A percentile compares a stretch with the other conserved stretches of the same genome.
Evolutionary conservation across 2,888 invertebrate species (phyloP).

Genomic region (Deilephila elpenor): DNA sequence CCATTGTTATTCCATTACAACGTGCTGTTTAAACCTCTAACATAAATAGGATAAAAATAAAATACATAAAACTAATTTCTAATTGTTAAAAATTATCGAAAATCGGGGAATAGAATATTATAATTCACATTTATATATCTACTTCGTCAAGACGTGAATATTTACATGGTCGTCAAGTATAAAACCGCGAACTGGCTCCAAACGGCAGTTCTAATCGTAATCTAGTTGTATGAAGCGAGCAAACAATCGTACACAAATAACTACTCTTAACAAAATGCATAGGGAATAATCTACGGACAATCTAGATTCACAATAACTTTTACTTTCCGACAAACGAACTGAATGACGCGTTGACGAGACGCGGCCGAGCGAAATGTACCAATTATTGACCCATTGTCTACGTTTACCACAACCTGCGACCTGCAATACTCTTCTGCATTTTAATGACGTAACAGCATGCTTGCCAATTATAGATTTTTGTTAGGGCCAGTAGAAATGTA

Average conservation of each 20-base stretch:
- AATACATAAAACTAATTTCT: slow-evolving; percentile 60
- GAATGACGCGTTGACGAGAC: slow-evolving; percentile 11
- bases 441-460: neutral
- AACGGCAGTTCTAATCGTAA: slow-evolving; percentile 9
- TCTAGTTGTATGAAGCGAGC: slow-evolving; percentile 47
- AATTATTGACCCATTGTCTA: neutral
- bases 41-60: slow-evolving; percentile 67
- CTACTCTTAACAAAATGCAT: slow-evolving; percentile 64
- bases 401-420: neutral
- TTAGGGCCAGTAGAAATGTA: neutral
- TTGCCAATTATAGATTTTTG: neutral
- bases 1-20: slow-evolving; percentile 56
- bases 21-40: slow-evolving; percentile 66
- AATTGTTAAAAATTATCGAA: slow-evolving; percentile 63
- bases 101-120: slow-evolving; percentile 42
- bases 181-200: slow-evolving; percentile 19
- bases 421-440: neutral
- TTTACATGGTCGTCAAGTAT: slow-evolving; percentile 57
- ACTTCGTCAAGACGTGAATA: slow-evolving; percentile 47
- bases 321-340: slow-evolving; percentile 34
- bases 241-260: slow-evolving; percentile 54
- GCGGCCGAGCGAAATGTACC: neutral
- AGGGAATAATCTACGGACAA: slow-evolving; percentile 51
- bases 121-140: slow-evolving; percentile 23
- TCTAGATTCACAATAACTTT: slow-evolving; percentile 47